Conservation (phyloP, 2,113 vertebrate species). For the Gadus chalcogrammus region DNA sequence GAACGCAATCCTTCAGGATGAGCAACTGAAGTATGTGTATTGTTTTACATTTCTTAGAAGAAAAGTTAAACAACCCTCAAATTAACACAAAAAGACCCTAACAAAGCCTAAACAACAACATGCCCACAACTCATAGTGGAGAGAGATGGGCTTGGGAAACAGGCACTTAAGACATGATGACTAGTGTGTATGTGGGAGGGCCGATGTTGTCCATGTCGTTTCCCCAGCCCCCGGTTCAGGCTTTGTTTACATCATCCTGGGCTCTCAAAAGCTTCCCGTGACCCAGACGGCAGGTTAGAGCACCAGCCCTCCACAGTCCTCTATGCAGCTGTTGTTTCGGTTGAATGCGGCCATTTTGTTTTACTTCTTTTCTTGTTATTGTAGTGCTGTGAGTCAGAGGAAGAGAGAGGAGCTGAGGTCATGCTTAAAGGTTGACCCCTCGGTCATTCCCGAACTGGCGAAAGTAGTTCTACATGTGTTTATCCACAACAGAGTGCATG, state of each 20-base stretch:
- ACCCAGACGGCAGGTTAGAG: conserved; percentile 40
- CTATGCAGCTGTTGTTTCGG: conserved; percentile 57
- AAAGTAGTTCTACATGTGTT: neutral
- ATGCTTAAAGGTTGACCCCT: conserved; percentile 16
- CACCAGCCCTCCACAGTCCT: conserved; percentile 14
- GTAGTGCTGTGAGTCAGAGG: conserved; percentile 22
- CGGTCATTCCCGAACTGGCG: conserved; percentile 12
- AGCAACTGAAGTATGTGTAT: no score
- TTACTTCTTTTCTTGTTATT: conserved; percentile 25
- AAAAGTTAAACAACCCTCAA: no score
- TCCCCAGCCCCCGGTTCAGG: conserved; percentile 28
- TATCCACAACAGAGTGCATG: no score
- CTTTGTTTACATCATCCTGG: conserved; percentile 52
- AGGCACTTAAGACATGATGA: neutral
- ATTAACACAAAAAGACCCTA: no score
- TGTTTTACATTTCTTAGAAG: no score
- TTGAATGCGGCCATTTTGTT: conserved; percentile 18
- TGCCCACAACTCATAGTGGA: neutral
- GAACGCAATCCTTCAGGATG: no score
- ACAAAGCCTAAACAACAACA: no score
- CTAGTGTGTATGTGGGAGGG: neutral
- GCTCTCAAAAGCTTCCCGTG: conserved; percentile 13
- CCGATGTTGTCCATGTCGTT: conserved; percentile 18
- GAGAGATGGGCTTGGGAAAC: no score
- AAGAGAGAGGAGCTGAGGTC: conserved; percentile 35